Conservation (phyloP, 2,888 invertebrate genomes). For the Apodemia mormo region DNA sequence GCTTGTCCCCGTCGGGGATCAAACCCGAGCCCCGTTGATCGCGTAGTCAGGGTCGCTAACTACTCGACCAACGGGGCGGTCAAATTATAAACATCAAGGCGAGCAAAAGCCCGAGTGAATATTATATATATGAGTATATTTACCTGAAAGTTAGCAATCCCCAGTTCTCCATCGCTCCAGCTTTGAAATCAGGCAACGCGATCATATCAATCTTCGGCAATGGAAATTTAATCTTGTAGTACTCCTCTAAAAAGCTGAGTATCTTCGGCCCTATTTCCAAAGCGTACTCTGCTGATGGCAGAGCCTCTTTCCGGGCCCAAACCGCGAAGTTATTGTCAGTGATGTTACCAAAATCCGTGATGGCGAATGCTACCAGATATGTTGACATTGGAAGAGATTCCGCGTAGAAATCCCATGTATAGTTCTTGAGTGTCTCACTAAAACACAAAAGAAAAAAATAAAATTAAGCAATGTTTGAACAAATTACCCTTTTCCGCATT, state of each 20-base stretch:
- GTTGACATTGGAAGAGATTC: constrained; percentile 94
- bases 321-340: constrained; percentile 83
- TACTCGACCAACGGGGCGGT: too few species aligned
- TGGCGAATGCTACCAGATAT: constrained; percentile 92
- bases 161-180: constrained; percentile 96
- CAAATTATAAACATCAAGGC: too few species aligned
- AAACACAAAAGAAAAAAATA: constrained; percentile 10
- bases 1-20: too few species aligned
- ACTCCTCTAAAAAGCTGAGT: constrained; percentile 86
- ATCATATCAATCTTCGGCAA: constrained; percentile 94
- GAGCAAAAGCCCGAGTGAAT: too few species aligned
- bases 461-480: neutral
- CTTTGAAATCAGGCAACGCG: constrained; percentile 94
- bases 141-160: constrained; percentile 89
- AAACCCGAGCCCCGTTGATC: too few species aligned
- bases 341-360: constrained; percentile 87
- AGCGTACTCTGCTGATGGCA: constrained; percentile 88
- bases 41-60: too few species aligned
- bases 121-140: constrained; percentile 26
- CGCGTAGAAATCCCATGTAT: constrained; percentile 89
- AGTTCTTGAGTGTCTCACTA: constrained; percentile 82
- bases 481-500: too few species aligned
- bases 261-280: constrained; percentile 88
- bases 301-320: constrained; percentile 86
- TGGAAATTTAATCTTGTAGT: constrained; percentile 89